Evolutionary conservation across 2,888 invertebrate genomes (phyloP).

Genomic region (Stenoptilia bipunctidactyla): DNA sequence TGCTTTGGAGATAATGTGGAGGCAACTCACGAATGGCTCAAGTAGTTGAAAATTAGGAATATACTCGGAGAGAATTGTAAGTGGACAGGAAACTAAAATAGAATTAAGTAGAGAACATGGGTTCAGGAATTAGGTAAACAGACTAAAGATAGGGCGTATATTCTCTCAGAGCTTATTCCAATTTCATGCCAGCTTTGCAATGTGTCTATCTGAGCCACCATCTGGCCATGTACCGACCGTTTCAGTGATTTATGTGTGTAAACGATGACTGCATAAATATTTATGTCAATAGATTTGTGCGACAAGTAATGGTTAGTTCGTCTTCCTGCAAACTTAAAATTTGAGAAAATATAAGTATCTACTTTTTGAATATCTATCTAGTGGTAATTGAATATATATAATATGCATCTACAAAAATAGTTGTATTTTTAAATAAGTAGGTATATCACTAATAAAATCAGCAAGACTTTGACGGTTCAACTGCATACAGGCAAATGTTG

Average conservation of each 20-base stretch:
- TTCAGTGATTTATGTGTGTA: neutral
- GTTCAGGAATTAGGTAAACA: too few relatives aligned
- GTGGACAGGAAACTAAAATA: constrained; percentile 12
- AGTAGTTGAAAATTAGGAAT: constrained; percentile 40
- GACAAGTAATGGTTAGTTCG: constrained; percentile 40
- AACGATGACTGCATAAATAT: neutral
- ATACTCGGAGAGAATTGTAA: constrained; percentile 35
- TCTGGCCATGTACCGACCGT: neutral
- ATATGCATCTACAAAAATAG: constrained; percentile 69
- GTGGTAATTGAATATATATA: constrained; percentile 63
- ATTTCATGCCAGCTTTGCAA: constrained; percentile 28
- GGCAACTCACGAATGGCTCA: constrained; percentile 56
- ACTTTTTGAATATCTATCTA: constrained; percentile 45
- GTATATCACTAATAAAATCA: constrained; percentile 36
- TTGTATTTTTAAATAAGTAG: constrained; percentile 51
- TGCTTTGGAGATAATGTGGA: constrained; percentile 45
- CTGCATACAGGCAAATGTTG: constrained; percentile 22
- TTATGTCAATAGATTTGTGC: constrained; percentile 35
- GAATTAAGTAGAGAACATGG: too few relatives aligned
- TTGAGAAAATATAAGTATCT: constrained; percentile 62
- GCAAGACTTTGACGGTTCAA: constrained; percentile 25
- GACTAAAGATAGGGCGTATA: neutral
- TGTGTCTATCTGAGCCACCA: constrained; percentile 6
- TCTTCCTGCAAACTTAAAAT: constrained; percentile 53
- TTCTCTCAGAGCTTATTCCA: constrained; percentile 25